Evolutionary conservation across 2,888 invertebrate genomes (phyloP), one percentile per base, ranked within the genome.

Genomic region (Ceramica pisi): DNA sequence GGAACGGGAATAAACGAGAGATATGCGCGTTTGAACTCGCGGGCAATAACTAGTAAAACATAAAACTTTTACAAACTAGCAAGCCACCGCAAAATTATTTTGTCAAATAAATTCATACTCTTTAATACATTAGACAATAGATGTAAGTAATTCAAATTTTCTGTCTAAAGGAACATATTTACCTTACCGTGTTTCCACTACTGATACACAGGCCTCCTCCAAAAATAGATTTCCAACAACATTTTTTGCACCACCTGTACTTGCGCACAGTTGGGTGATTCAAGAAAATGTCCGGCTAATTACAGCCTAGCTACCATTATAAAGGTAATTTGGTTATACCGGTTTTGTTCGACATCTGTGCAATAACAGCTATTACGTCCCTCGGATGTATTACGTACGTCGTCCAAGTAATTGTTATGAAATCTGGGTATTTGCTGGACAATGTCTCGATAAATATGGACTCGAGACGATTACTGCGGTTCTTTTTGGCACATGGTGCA

Each of bases 311-410:
- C 86, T 71, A 71, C 84, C 83, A 89, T 88, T 87, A 84, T 71
- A 85, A 78, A 81, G 73, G 88, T 92, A 92, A 93, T 94, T 92
- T 91, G 87, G 92, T 87, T 91, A 91, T 93, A 93, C 94, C 93
- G 91, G 92, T 89, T 85, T 84, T 86, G 88, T 87, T 89, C 87
- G 90, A 91, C 93, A 93, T 93, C 88, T 93, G 93, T 85, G 86
- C 78, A 75, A 91, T 90, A 90, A 92, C 91, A 79, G 89, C 83
- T 79, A 88, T 90, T 90, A 90, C 35, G 81, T 72, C 70, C 67
- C 75, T 48, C 69, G 26, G 62, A 79, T 66, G 55, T 73, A 83
- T 71, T 74, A 67, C 73, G 51, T 78, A 62, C 67, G 62, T 75
- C 62, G 81, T 73, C 59, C 75, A 73, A 75, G 81, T 82, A 81